Conservation (phyloP, 2,797 vertebrate species). For the Anguilla pacifica region DNA sequence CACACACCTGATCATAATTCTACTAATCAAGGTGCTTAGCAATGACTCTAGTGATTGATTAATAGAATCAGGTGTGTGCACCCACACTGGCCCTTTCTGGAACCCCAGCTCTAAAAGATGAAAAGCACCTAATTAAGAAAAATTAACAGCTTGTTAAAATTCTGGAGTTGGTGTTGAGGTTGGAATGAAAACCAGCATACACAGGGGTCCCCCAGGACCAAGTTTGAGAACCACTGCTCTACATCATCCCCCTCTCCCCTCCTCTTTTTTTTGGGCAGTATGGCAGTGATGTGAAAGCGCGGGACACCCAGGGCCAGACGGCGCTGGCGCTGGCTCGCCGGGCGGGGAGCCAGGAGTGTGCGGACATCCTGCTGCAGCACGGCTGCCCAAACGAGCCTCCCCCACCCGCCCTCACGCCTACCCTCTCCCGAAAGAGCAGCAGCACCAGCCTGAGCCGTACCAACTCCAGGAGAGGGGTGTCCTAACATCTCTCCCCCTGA, state of each 20-base stretch:
- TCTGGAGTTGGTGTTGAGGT: no score
- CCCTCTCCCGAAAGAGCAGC: constrained; percentile 86
- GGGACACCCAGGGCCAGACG: constrained; percentile 81
- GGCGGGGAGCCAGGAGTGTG: constrained; percentile 84
- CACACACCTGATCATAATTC: no score
- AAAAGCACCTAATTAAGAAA: no score
- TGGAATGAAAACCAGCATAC: no score
- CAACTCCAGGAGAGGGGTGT: constrained; percentile 75
- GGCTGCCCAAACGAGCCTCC: constrained; percentile 83
- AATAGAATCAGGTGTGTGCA: no score
- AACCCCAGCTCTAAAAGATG: no score
- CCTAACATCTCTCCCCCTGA: constrained; percentile 54
- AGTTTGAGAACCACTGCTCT: neutral
- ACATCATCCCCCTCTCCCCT: neutral
- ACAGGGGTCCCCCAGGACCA: no score
- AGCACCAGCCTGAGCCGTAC: constrained; percentile 85
- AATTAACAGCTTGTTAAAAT: no score
- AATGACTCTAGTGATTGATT: no score
- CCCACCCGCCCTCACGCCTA: constrained; percentile 76
- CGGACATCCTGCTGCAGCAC: constrained; percentile 87
- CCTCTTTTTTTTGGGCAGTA: constrained; percentile 68
- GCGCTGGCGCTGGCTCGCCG: constrained; percentile 82
- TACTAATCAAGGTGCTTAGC: no score
- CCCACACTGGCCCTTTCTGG: no score
- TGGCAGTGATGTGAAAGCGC: constrained; percentile 84